Evolutionary conservation across 2,888 invertebrate species (phyloP), one percentile per base, ranked within the genome.

Genomic region (Cyclophora punctaria): DNA sequence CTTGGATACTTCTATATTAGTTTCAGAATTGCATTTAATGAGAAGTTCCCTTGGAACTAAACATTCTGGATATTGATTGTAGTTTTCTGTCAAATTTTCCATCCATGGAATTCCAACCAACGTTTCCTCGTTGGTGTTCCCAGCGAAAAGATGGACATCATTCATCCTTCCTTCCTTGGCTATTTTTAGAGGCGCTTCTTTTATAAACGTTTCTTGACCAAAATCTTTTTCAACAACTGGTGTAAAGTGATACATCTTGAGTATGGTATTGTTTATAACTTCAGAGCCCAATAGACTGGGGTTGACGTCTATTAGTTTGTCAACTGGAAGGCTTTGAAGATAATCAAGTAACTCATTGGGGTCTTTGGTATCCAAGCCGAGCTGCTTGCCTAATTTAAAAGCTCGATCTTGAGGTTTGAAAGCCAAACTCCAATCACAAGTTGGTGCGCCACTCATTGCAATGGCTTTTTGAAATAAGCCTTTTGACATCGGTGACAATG

Each of bases 91-190:
- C 0, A 63, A 6, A 2, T 50, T 34, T 48, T 66, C 64, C 5
- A 65, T 50, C 3, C 4, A 0, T 3, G 51, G 40, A 20, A 71
- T 35, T 0, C 47, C 62, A 2, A 73, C 2, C 7, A 73, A 35
- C 0, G 92, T 91, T 80, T 95, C 95, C 49, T 92, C 90, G 1
- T 89, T 90, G 5, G 92, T 94, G 5, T 92, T 71, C 2, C 95
- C 95, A 34, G 92, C 85, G 67, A 96, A 90, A 71, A 93, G 86
- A 0, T 94, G 94, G 2, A 92, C 86, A 41, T 76, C 62, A 46
- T 75, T 75, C 3, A 90, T 69, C 7, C 74, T 78, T 35, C 92
- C 91, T 37, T 80, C 75, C 63, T 67, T 74, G 35, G 75, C 52
- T 35, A 62, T 48, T 7, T 68, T 58, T 4, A 63, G 44, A 2